Conservation (phyloP, 2,797 vertebrate genomes). For the Aldrovandia affinis region DNA sequence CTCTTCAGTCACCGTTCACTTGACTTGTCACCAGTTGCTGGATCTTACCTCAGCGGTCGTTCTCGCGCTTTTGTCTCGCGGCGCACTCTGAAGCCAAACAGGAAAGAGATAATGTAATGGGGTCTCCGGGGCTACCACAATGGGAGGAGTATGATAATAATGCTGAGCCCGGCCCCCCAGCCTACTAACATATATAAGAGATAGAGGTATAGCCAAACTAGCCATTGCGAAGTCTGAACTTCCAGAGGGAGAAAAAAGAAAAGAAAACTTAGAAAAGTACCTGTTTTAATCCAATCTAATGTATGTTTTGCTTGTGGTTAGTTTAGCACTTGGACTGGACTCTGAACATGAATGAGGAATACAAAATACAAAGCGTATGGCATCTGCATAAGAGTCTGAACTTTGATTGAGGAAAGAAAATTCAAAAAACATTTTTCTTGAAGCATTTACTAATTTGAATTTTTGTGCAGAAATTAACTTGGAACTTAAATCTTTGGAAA, state of each 20-base stretch:
- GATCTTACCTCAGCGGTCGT: conserved; percentile 21
- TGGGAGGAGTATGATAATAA: conserved; percentile 79
- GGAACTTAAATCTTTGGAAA: neutral
- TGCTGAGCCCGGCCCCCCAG: conserved; percentile 75
- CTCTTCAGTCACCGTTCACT: conserved; percentile 13
- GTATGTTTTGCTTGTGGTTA: neutral
- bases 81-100: conserved; percentile 53
- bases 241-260: conserved; percentile 46
- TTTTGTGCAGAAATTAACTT: conserved; percentile 11
- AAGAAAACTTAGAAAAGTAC: neutral
- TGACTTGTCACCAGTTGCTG: conserved; percentile 56
- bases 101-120: conserved; percentile 62
- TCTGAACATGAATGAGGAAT: conserved; percentile 6
- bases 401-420: neutral
- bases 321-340: neutral
- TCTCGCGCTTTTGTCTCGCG: conserved; percentile 39
- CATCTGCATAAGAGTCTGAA: neutral
- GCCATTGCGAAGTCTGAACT: conserved; percentile 63
- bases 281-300: neutral
- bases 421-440: neutral
- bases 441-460: neutral
- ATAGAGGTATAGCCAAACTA: conserved; percentile 59
- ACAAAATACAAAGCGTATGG: neutral
- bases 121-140: conserved; percentile 70
- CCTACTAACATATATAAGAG: conserved; percentile 77